These are phyloP conservation scores for Cryptocephalus moraei DNA, from an alignment of 2,888 invertebrate genomes.

Conservation along the genomic window DNA sequence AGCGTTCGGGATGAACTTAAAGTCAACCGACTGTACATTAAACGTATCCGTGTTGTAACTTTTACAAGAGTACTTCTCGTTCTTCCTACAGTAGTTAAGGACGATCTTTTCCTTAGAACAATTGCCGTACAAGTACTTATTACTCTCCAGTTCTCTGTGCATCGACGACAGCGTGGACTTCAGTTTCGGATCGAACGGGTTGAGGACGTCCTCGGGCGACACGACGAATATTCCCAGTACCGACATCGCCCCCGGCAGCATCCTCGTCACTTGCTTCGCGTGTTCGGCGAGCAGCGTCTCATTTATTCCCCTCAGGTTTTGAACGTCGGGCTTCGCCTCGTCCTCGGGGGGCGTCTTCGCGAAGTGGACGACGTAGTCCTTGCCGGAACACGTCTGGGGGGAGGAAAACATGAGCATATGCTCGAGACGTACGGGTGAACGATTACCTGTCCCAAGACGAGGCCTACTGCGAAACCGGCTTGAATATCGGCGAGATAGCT, in stretches of 20 bases:
- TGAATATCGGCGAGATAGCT: too few relatives aligned
- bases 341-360: conserved; percentile 65
- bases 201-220: conserved; percentile 54
- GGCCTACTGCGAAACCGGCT: conserved; percentile 45
- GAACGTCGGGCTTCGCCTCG: conserved; percentile 15
- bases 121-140: conserved; percentile 53
- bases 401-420: conserved; percentile 17
- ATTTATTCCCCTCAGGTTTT: conserved; percentile 46
- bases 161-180: conserved; percentile 47
- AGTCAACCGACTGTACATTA: conserved; percentile 58
- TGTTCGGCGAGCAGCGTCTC: conserved; percentile 69
- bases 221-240: conserved; percentile 74
- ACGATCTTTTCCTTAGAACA: conserved; percentile 52
- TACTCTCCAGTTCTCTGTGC: conserved; percentile 44
- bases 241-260: conserved; percentile 85
- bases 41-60: conserved; percentile 49
- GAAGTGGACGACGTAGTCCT: conserved; percentile 70
- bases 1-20: conserved; percentile 61
- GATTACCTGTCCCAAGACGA: conserved; percentile 70
- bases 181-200: conserved; percentile 44
- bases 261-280: conserved; percentile 76
- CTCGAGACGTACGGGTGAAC: neutral
- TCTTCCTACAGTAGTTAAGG: conserved; percentile 47
- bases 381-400: conserved; percentile 49
- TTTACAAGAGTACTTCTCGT: conserved; percentile 51